Base-by-base conservation (phyloP, 2,113 vertebrate genomes). In the Pelecanus crispus region DNA sequence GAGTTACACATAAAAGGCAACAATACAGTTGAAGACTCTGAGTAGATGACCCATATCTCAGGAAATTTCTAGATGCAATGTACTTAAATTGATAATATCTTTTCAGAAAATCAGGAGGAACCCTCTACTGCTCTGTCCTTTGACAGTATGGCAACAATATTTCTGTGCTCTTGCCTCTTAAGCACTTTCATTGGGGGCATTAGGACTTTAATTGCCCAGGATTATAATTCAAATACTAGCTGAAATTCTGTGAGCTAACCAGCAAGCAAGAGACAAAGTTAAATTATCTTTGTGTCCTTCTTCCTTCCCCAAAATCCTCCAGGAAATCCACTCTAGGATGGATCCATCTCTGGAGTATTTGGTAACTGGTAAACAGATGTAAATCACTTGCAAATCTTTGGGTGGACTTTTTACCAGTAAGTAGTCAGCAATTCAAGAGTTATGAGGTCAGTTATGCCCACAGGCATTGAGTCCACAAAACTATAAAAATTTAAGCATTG, bases 321-420 rank as follows among this genome's bases (percentile, higher is more conserved):
- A 74, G 25, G 6, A 87, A 84, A 91, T 63, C 9, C 21, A 26
- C 9, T 74, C 10, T 5, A 38, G 17, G 16, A 47, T 31, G 25
- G 2, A 49, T 44, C 8, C 5, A 13, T 32, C 36, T 53, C 24
- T 81, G 44, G 40, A 32, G 13, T 62, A 52, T 9, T 52, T 67
- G 22, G 26, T 55, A 72, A 65, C 32, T 0, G 0, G 1, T 26
- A 68, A 16, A n/a, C 12, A n/a, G n/a, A 42, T 0, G 0, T 16
- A 79, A 67, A 78, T 29, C 11, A 11, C 6, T 55, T 75, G 38
- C 21, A 82, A 53, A 82, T 0, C 1, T 88, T 67, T 8, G 1
- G 36, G 25, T 38, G 8, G n/a, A 55, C 2, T 15, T 0, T 68
- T 72, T 63, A 79, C 29, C 20, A 73, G 12, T 29, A 87, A 56